phyloP scores from a whole-genome alignment of 2,797 vertebrate species.

The Tapera naevia region DNA sequence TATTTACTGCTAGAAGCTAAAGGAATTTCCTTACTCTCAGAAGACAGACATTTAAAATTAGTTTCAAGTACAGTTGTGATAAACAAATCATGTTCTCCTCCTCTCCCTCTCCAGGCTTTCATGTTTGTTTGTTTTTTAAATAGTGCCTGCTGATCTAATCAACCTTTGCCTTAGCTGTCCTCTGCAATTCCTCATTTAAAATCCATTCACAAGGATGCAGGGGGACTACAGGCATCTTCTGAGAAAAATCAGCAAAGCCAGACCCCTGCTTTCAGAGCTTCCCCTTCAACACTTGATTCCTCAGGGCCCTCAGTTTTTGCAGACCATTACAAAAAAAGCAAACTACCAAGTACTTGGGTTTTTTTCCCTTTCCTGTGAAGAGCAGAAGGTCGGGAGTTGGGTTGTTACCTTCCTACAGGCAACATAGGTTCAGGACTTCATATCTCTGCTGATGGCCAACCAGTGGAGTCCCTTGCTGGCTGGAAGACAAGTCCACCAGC shows the following conservation, averaged over 20 bases:
- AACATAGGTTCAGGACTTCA: not conserved
- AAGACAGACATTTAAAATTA: conserved; percentile 45
- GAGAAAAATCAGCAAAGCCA: not conserved
- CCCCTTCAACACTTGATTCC: not conserved
- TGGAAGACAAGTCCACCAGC: not conserved
- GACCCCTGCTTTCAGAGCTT: not conserved
- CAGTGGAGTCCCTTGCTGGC: not conserved
- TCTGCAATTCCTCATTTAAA: not conserved
- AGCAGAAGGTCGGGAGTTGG: not conserved
- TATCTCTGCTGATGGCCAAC: not conserved
- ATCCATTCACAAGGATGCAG: not conserved
- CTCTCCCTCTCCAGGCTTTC: not conserved
- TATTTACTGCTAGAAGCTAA: conserved; percentile 55
- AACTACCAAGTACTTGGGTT: not conserved
- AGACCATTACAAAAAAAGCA: not conserved
- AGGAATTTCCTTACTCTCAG: conserved; percentile 51
- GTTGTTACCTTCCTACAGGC: not conserved
- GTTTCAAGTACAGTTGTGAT: conserved; percentile 38
- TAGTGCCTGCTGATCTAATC: not conserved
- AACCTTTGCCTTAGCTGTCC: not conserved
- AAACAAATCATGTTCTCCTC: conserved; percentile 35
- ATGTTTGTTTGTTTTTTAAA: not conserved
- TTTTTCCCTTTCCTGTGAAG: not conserved
- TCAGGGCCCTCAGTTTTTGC: not conserved
- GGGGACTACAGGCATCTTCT: not conserved